Evolutionary conservation across 2,113 vertebrate genomes (phyloP).

Genomic region (Hemicordylus capensis): DNA sequence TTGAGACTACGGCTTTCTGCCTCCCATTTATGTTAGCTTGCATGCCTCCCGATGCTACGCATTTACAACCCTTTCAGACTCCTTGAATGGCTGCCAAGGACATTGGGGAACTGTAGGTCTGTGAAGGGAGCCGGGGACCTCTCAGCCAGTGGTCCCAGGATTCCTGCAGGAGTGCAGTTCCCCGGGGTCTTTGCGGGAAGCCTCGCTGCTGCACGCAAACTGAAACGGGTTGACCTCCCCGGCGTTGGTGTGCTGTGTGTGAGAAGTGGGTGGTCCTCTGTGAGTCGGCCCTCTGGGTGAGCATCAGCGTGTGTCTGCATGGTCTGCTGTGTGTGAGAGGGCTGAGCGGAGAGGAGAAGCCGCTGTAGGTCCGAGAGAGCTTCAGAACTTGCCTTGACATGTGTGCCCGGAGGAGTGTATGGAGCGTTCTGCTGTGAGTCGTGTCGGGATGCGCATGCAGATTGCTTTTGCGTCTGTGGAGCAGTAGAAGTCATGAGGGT

Average conservation of each 20-base stretch:
- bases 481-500: not conserved
- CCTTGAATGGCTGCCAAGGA: not conserved
- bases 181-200: not conserved
- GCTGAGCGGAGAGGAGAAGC: not conserved
- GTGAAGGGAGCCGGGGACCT: not conserved
- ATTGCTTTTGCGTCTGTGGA: not conserved
- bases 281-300: not conserved
- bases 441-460: not conserved
- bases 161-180: not conserved
- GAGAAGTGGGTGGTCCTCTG: not conserved
- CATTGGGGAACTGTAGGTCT: not conserved
- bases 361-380: not conserved
- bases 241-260: not conserved
- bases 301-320: not conserved
- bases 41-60: not conserved
- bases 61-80: no score
- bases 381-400: not conserved
- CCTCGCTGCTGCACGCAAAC: not conserved
- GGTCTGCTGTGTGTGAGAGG: not conserved
- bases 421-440: not conserved
- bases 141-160: not conserved
- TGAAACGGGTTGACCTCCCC: not conserved
- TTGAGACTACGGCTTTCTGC: no score
- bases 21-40: no score
- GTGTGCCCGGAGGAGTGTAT: not conserved